phyloP scores from a whole-genome alignment of 2,113 vertebrate species.

The Talpa occidentalis region DNA sequence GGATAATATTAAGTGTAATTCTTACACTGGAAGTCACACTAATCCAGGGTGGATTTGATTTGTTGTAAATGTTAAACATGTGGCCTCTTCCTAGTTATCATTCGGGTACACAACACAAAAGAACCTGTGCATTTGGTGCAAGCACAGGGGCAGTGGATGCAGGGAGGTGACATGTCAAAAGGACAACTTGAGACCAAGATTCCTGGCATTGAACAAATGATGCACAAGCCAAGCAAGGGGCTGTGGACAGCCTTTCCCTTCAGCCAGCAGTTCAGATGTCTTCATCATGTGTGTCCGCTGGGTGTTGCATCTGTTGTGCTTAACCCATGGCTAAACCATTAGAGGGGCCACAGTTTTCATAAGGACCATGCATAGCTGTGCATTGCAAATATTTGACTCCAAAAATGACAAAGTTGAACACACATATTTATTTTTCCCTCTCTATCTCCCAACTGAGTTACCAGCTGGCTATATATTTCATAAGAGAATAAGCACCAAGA shows the following conservation, averaged over 20 bases:
- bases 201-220: neutral
- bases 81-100: neutral
- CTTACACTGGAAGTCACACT: neutral
- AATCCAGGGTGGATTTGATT: neutral
- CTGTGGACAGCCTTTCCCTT: neutral
- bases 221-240: neutral
- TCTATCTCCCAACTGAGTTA: constrained; percentile 12
- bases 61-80: neutral
- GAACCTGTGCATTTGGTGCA: neutral
- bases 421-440: constrained; percentile 34
- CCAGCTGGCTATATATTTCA: constrained; percentile 54
- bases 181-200: neutral
- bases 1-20: neutral
- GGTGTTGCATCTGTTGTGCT: neutral
- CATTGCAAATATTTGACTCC: constrained; percentile 20
- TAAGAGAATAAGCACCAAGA: constrained; percentile 18
- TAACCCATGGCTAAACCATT: neutral
- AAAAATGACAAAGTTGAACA: neutral
- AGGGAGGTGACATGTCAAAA: neutral
- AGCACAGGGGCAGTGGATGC: neutral
- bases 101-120: neutral
- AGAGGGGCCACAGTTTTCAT: neutral
- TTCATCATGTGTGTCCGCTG: neutral
- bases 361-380: neutral
- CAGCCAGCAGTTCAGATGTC: neutral